Percentiles rank a stretch among this genome's conserved stretches.
Evolutionary conservation across 2,888 invertebrate species (phyloP).

Genomic region (Rotaria socialis): DNA sequence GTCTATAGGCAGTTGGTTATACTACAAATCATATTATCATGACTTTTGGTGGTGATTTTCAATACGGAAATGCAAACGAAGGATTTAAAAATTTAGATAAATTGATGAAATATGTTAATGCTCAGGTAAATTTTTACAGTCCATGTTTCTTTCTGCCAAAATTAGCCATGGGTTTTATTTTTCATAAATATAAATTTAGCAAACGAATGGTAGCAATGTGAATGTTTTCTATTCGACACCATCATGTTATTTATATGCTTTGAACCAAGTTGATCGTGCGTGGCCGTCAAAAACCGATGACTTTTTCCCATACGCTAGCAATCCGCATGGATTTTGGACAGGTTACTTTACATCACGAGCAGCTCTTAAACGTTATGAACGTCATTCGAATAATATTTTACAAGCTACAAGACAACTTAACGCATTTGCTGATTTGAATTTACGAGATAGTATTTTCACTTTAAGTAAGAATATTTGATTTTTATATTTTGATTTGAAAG

Average conservation of each 20-base stretch:
- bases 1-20: slow-evolving; percentile 62
- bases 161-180: neutral
- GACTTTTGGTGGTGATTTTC: slow-evolving; percentile 87
- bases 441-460: neutral
- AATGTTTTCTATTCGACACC: slow-evolving; percentile 68
- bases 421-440: slow-evolving; percentile 36
- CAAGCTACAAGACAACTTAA: slow-evolving; percentile 53
- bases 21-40: slow-evolving; percentile 70
- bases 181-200: neutral
- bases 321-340: slow-evolving; percentile 83
- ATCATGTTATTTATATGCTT: slow-evolving; percentile 61
- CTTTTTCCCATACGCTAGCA: slow-evolving; percentile 67
- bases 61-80: slow-evolving; percentile 74
- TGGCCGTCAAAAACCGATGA: slow-evolving; percentile 74
- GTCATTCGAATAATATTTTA: slow-evolving; percentile 58
- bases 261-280: slow-evolving; percentile 66
- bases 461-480: neutral
- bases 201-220: slow-evolving; percentile 59
- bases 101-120: slow-evolving; percentile 72
- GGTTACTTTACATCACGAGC: slow-evolving; percentile 67
- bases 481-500: too few species aligned
- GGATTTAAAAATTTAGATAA: slow-evolving; percentile 80
- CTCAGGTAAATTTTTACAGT: slow-evolving; percentile 44
- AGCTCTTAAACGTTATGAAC: slow-evolving; percentile 60
- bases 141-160: neutral